A percentile compares a stretch with the other conserved stretches of the same genome.
Conservation (phyloP, 2,113 vertebrate species). For the Tinamus guttatus region DNA sequence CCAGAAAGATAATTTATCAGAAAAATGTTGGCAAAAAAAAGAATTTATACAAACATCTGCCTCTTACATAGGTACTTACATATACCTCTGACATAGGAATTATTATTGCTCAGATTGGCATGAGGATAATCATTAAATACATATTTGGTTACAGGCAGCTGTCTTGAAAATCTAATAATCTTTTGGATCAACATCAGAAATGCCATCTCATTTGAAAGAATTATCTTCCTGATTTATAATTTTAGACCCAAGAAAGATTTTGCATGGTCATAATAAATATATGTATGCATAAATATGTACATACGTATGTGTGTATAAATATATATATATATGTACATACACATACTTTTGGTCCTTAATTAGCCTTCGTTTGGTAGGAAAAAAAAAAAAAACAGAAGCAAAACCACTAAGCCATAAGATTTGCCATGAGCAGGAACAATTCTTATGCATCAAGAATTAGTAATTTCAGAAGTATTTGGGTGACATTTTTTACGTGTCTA, state of each 20-base stretch:
- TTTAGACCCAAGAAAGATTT: not conserved
- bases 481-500: not conserved
- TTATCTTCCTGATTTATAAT: not conserved
- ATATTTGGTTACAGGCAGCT: conserved; percentile 23
- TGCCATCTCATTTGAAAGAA: not conserved
- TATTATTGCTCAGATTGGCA: conserved; percentile 17
- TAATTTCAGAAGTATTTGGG: not conserved
- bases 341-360: not conserved
- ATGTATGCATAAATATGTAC: no score
- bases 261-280: not conserved
- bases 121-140: conserved; percentile 16
- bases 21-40: conserved; percentile 48
- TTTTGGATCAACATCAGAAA: not conserved
- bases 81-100: not conserved
- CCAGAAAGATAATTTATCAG: conserved; percentile 24
- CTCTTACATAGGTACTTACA: not conserved
- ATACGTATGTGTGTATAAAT: not conserved
- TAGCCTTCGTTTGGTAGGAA: not conserved
- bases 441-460: not conserved
- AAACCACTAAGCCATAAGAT: not conserved
- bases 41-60: conserved; percentile 38
- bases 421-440: not conserved
- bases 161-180: conserved; percentile 26
- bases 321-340: not conserved
- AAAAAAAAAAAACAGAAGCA: not conserved